A percentile compares a stretch with the other conserved stretches of the same genome.
Evolutionary conservation across 2,797 vertebrate genomes (phyloP).

Genomic region (Falco rusticolus): DNA sequence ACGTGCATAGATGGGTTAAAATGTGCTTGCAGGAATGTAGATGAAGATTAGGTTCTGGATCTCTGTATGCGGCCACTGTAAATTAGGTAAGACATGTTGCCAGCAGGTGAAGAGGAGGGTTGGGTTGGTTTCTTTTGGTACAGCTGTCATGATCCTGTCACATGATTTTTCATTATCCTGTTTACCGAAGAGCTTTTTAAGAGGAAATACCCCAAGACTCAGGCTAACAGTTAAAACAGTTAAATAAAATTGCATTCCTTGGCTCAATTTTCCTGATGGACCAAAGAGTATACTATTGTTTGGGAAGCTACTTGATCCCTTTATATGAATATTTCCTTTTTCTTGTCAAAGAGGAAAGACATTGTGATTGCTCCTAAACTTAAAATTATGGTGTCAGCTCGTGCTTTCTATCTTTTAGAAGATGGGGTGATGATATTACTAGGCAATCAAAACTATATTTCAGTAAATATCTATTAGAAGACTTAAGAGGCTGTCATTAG

Average conservation of each 20-base stretch:
- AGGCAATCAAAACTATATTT: neutral
- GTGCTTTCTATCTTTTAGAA: neutral
- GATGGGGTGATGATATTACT: neutral
- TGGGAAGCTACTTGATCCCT: neutral
- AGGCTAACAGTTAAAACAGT: neutral
- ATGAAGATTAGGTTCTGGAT: neutral
- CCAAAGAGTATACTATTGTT: neutral
- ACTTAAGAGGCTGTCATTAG: neutral
- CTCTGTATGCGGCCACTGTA: neutral
- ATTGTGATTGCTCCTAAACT: neutral
- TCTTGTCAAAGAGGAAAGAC: neutral
- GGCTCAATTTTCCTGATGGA: neutral
- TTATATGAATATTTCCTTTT: neutral
- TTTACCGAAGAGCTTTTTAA: neutral
- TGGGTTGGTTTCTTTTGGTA: neutral
- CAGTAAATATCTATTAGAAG: neutral
- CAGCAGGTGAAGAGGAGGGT: neutral
- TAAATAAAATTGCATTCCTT: neutral
- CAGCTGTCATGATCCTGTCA: rapidly evolving
- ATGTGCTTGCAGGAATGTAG: neutral
- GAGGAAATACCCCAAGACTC: neutral
- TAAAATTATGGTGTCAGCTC: neutral
- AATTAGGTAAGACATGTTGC: neutral
- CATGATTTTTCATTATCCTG: neutral
- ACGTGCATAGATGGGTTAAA: neutral